Evolutionary conservation across 2,797 vertebrate species (phyloP).

Genomic region (Neosilurus mollespiculum): DNA sequence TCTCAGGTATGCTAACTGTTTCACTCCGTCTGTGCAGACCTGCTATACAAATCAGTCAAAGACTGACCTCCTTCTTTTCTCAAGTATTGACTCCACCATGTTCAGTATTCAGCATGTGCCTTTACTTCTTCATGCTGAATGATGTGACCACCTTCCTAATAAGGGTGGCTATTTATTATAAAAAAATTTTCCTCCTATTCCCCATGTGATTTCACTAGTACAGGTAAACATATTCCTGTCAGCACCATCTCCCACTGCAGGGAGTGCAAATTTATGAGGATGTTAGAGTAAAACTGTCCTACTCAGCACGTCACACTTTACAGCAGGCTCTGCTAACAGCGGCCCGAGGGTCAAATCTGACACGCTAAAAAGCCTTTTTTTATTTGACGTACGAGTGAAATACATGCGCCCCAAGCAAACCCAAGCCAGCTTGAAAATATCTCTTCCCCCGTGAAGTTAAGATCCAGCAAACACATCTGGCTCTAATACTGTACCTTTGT

Average conservation of each 20-base stretch:
- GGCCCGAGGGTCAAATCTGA: constrained; percentile 19
- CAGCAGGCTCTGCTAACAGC: constrained; percentile 3
- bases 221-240: not conserved
- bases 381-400: not conserved
- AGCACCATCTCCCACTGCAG: constrained; percentile 6
- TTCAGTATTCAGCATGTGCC: not conserved
- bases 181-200: not conserved
- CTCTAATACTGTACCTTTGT: not conserved
- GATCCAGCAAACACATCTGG: constrained; percentile 1
- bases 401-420: not conserved
- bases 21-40: not conserved
- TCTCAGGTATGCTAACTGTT: not conserved
- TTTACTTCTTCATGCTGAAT: constrained; percentile 3
- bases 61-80: not conserved
- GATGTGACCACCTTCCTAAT: constrained; percentile 21
- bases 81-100: constrained; percentile 4
- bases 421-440: not conserved
- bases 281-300: constrained; percentile 20
- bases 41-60: not conserved
- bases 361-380: not conserved
- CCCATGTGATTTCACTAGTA: not conserved
- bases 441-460: not conserved
- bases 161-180: constrained; percentile 24
- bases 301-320: constrained; percentile 17
- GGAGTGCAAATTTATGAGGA: constrained; percentile 26